phyloP scores from a whole-genome alignment of 2,113 vertebrate genomes.

The Orthonyx spaldingii region DNA sequence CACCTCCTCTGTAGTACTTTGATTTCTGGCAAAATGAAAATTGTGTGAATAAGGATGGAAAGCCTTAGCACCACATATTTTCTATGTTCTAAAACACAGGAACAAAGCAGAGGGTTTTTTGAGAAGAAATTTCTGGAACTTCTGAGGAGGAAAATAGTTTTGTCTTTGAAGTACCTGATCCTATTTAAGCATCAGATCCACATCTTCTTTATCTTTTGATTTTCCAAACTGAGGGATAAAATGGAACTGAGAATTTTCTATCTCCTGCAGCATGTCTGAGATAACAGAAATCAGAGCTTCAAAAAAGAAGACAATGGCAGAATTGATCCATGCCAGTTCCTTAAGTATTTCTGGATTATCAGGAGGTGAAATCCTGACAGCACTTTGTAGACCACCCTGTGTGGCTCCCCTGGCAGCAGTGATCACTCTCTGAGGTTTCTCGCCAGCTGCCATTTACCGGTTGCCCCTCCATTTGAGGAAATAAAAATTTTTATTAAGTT shows the following conservation, averaged over 20 bases:
- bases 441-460: neutral
- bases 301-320: neutral
- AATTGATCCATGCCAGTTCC: neutral
- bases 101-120: neutral
- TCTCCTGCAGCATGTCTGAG: neutral
- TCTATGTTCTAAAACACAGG: neutral
- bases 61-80: neutral
- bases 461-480: neutral
- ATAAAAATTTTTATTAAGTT: neutral
- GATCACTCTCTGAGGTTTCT: neutral
- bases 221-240: neutral
- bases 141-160: neutral
- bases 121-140: constrained; percentile 23
- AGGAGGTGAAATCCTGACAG: neutral
- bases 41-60: neutral
- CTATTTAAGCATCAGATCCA: constrained; percentile 19
- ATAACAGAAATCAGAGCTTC: neutral
- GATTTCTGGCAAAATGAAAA: neutral
- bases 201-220: neutral
- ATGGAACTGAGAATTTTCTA: neutral
- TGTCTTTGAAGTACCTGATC: constrained; percentile 12
- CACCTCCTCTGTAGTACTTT: constrained; percentile 11
- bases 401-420: neutral
- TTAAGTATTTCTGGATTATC: neutral
- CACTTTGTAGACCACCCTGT: neutral